Conservation (phyloP, 2,888 invertebrate genomes). For the Sesamia inferens region DNA sequence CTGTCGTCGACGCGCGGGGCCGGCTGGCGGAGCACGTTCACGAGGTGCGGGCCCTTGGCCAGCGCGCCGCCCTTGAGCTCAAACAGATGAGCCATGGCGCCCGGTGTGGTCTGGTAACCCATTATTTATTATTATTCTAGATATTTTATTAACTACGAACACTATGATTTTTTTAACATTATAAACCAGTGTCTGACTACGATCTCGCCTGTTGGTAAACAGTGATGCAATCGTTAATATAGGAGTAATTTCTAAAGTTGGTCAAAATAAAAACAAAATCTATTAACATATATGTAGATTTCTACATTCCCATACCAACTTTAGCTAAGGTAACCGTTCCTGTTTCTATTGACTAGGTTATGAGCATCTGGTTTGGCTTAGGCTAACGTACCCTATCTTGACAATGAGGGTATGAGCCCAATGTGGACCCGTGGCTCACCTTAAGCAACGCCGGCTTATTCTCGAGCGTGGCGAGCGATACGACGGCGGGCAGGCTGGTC, state of each 20-base stretch:
- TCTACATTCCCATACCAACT: neutral
- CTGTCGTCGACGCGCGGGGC: constrained; percentile 73
- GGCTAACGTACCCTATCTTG: neutral
- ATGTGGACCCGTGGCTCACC: neutral
- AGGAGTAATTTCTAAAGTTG: no score
- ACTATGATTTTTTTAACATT: neutral
- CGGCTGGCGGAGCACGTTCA: constrained; percentile 84
- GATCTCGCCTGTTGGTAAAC: no score
- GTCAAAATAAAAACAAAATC: no score
- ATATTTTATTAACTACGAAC: neutral
- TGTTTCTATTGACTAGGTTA: neutral
- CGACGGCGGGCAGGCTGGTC: constrained; percentile 76
- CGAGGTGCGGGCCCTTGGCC: constrained; percentile 82
- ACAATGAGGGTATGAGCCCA: neutral
- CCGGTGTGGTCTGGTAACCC: constrained; percentile 69
- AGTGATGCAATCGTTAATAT: no score
- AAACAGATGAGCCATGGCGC: constrained; percentile 82
- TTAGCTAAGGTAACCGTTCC: neutral
- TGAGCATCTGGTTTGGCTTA: neutral
- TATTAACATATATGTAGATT: neutral
- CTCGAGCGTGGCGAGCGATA: constrained; percentile 80
- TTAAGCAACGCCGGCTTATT: constrained; percentile 78
- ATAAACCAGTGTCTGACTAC: no score
- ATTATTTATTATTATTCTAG: no score
- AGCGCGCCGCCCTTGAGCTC: constrained; percentile 84